Conservation (phyloP, 2,797 vertebrate species). For the Peromyscus nudipes region DNA sequence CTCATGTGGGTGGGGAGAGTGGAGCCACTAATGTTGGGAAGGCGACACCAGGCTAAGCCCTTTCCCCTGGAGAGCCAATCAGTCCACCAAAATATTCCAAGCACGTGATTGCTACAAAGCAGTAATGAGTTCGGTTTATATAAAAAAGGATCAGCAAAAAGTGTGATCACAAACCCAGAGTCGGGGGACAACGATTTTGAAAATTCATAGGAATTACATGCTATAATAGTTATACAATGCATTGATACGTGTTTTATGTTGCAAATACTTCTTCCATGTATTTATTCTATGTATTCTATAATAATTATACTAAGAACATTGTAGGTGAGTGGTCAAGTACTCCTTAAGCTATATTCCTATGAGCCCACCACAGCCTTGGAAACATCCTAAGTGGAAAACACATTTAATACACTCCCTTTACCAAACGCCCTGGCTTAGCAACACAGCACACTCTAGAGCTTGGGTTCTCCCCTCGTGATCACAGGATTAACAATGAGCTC, state of each 20-base stretch:
- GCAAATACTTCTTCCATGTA: neutral
- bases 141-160: conserved; percentile 44
- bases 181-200: neutral
- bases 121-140: neutral
- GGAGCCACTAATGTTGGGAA: neutral
- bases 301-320: neutral
- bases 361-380: neutral
- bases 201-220: conserved; percentile 23
- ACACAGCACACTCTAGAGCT: too few species aligned
- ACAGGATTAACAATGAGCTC: neutral
- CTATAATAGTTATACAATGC: neutral
- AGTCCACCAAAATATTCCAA: neutral
- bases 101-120: neutral
- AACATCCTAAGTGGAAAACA: neutral
- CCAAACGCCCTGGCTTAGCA: neutral
- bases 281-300: neutral
- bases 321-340: neutral
- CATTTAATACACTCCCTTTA: neutral
- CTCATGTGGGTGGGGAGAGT: accelerated
- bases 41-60: neutral
- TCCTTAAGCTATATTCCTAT: neutral
- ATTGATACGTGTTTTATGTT: neutral
- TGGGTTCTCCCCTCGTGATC: neutral
- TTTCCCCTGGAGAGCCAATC: neutral
- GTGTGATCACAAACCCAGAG: neutral